A percentile compares a stretch with the other conserved stretches of the same genome.
Conservation (phyloP, 2,888 invertebrate species). For the Pammene aurita region DNA sequence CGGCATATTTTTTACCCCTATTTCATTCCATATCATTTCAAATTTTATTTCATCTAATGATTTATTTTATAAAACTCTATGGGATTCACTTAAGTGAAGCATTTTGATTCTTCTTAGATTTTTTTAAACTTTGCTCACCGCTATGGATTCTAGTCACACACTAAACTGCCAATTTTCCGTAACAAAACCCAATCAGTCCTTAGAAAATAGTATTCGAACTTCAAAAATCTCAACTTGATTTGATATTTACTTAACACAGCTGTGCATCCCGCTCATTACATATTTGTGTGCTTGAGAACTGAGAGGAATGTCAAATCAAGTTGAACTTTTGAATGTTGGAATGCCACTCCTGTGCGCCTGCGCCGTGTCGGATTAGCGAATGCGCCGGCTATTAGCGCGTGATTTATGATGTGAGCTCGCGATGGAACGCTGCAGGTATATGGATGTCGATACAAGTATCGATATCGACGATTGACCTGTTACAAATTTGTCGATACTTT, state of each 20-base stretch:
- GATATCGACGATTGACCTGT: too few relatives aligned
- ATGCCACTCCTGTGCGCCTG: constrained; percentile 33
- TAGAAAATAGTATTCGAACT: constrained; percentile 14
- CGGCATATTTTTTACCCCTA: too few relatives aligned
- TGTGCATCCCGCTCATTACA: too few relatives aligned
- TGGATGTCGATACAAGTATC: constrained; percentile 44
- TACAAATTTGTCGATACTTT: too few relatives aligned
- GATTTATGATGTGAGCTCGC: constrained; percentile 79
- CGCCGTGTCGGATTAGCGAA: constrained; percentile 76
- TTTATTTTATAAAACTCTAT: too few relatives aligned
- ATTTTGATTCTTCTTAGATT: too few relatives aligned
- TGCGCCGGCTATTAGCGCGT: constrained; percentile 79
- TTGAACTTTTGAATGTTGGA: not conserved
- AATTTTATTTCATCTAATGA: too few relatives aligned
- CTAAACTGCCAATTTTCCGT: constrained; percentile 10
- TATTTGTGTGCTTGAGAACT: too few relatives aligned
- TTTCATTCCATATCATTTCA: too few relatives aligned
- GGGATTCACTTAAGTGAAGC: too few relatives aligned
- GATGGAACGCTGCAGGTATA: constrained; percentile 73
- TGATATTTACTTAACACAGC: not conserved
- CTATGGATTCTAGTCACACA: not conserved
- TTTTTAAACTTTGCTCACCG: too few relatives aligned
- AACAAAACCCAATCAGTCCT: constrained; percentile 29
- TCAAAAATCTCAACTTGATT: not conserved
- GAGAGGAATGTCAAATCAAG: not conserved